These are phyloP conservation scores for Psylliodes chrysocephalus DNA, from an alignment of 2,888 invertebrate genomes.

Conservation along the genomic window DNA sequence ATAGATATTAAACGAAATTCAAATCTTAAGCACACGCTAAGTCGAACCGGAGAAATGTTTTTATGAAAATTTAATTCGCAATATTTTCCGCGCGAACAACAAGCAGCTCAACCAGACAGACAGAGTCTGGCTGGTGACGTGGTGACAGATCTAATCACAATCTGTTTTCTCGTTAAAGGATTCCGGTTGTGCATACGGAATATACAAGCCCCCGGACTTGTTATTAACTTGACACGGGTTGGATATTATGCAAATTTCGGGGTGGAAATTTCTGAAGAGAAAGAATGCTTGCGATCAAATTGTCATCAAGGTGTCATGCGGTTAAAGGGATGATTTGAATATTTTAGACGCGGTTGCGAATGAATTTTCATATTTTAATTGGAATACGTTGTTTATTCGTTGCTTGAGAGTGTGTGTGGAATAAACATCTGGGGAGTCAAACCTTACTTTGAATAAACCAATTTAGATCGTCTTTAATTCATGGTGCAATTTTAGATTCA, in stretches of 20 bases:
- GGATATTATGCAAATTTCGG: slow-evolving; percentile 28
- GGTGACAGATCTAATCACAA: slow-evolving; percentile 24
- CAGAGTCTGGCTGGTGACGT: slow-evolving; percentile 11
- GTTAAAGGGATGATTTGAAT: slow-evolving; percentile 22
- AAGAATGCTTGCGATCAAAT: slow-evolving; percentile 20
- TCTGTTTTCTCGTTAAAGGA: slow-evolving; percentile 18
- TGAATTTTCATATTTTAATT: slow-evolving; percentile 28
- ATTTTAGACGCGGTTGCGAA: slow-evolving; percentile 3
- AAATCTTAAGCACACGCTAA: no score
- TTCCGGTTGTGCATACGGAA: slow-evolving; percentile 31
- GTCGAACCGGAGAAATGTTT: no score
- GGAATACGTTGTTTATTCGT: background rate
- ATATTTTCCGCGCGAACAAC: background rate
- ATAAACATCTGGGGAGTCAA: no score
- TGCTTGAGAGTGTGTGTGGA: background rate
- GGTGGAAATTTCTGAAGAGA: slow-evolving; percentile 8
- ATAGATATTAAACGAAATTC: no score
- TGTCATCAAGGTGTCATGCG: slow-evolving; percentile 24
- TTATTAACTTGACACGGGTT: slow-evolving; percentile 40
- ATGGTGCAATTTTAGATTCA: no score
- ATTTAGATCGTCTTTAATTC: no score
- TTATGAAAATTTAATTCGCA: background rate
- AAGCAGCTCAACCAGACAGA: background rate
- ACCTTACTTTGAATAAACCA: no score
- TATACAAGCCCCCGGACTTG: slow-evolving; percentile 31